phyloP scores from a whole-genome alignment of 2,888 invertebrate genomes.

The Macrophya alboannulata region DNA sequence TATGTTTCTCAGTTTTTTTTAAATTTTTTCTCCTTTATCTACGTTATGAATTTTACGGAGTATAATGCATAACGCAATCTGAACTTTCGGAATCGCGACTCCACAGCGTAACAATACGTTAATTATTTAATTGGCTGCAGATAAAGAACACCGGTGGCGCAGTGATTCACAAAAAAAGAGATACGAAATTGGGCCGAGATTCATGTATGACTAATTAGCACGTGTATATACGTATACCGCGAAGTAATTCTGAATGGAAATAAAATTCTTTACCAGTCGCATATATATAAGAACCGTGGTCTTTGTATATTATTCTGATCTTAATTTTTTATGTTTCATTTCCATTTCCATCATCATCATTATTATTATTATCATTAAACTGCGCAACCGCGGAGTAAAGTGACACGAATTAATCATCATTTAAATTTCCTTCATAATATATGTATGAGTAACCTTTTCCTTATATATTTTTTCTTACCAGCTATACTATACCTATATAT shows the following conservation, averaged over 20 bases:
- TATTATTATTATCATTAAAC: neutral
- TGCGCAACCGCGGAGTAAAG: neutral
- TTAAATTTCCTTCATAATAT: neutral
- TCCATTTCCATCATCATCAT: neutral
- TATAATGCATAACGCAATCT: neutral
- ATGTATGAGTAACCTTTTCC: no score
- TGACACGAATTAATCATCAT: neutral
- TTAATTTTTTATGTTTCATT: neutral
- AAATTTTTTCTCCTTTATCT: neutral
- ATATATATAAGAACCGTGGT: neutral
- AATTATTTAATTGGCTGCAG: neutral
- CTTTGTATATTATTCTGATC: neutral
- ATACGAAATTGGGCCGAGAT: constrained; percentile 14
- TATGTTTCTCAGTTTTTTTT: neutral
- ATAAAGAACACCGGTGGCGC: neutral
- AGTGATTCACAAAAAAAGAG: constrained; percentile 6
- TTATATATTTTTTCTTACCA: neutral
- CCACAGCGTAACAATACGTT: neutral
- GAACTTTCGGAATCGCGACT: neutral
- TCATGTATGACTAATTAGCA: constrained; percentile 29
- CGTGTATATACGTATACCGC: constrained; percentile 19
- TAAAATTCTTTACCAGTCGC: neutral
- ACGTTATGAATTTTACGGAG: neutral
- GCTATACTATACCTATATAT: neutral
- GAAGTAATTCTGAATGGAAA: neutral